Percentiles rank a stretch among this genome's conserved stretches.
These are phyloP conservation scores for Calosoma granatense DNA, from an alignment of 1,140 invertebrate genomes.

Conservation along the genomic window DNA sequence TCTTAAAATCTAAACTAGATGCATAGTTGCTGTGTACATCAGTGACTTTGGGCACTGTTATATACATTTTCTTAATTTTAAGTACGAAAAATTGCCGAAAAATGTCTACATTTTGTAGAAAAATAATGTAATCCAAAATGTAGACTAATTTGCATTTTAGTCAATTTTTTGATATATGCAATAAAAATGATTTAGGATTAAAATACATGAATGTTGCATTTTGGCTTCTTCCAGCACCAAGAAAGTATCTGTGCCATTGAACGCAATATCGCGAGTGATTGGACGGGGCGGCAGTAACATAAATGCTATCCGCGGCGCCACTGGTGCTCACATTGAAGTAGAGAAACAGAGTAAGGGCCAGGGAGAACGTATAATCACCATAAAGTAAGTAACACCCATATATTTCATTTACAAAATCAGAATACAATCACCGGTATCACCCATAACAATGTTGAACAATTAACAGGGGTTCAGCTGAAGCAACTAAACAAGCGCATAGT, in stretches of 20 bases:
- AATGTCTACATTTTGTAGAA: no score
- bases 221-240: no score
- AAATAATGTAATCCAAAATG: no score
- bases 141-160: no score
- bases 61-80: no score
- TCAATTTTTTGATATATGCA: no score
- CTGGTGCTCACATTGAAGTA: conserved; percentile 94
- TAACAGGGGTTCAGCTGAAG: conserved; percentile 73
- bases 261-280: conserved; percentile 91
- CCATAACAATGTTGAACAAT: conserved; percentile 16
- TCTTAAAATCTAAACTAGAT: no score
- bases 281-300: conserved; percentile 94
- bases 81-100: no score
- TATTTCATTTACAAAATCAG: conserved; percentile 10
- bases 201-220: no score
- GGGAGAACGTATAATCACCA: conserved; percentile 88
- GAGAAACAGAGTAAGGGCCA: conserved; percentile 93
- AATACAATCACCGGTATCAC: not conserved
- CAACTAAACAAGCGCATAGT: conserved; percentile 78
- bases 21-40: no score
- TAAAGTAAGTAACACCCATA: conserved; percentile 66
- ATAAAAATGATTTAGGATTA: no score
- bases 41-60: no score
- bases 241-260: conserved; percentile 85
- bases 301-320: conserved; percentile 88